These are phyloP conservation scores for Elysia crispata DNA, from an alignment of 2,888 invertebrate genomes.

Conservation along the genomic window DNA sequence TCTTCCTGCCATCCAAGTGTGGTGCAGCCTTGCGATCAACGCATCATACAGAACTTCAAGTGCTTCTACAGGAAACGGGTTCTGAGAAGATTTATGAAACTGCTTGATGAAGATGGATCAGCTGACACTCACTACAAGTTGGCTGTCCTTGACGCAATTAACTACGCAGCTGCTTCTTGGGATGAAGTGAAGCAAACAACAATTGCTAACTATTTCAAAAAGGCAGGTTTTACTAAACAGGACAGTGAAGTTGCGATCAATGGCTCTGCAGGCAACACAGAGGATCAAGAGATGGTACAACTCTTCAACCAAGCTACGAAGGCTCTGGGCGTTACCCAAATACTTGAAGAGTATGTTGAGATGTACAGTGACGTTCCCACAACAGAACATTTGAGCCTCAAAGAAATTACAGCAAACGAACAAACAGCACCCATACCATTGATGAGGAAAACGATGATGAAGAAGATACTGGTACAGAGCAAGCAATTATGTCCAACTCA, in stretches of 20 bases:
- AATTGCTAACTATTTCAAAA: slow-evolving; percentile 13
- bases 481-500: slow-evolving; percentile 18
- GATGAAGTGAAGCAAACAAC: slow-evolving; percentile 24
- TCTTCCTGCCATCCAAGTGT: slow-evolving; percentile 57
- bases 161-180: slow-evolving; percentile 22
- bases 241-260: slow-evolving; percentile 17
- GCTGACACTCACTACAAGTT: slow-evolving; percentile 16
- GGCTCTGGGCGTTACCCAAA: slow-evolving; percentile 23
- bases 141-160: slow-evolving; percentile 29
- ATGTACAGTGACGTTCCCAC: slow-evolving; percentile 30
- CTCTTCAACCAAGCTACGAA: slow-evolving; percentile 21
- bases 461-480: slow-evolving; percentile 27
- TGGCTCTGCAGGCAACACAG: slow-evolving; percentile 22
- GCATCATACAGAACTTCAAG: slow-evolving; percentile 56
- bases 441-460: slow-evolving; percentile 33
- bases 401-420: slow-evolving; percentile 31
- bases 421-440: slow-evolving; percentile 5
- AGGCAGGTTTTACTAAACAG: slow-evolving; percentile 1
- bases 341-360: slow-evolving; percentile 22
- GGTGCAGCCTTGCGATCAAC: slow-evolving; percentile 61
- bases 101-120: slow-evolving; percentile 29
- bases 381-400: slow-evolving; percentile 26
- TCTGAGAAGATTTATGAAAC: slow-evolving; percentile 10
- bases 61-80: slow-evolving; percentile 40
- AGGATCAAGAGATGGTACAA: slow-evolving; percentile 14